Evolutionary conservation across 2,888 invertebrate genomes (phyloP).

Genomic region (Anticlea derivata): DNA sequence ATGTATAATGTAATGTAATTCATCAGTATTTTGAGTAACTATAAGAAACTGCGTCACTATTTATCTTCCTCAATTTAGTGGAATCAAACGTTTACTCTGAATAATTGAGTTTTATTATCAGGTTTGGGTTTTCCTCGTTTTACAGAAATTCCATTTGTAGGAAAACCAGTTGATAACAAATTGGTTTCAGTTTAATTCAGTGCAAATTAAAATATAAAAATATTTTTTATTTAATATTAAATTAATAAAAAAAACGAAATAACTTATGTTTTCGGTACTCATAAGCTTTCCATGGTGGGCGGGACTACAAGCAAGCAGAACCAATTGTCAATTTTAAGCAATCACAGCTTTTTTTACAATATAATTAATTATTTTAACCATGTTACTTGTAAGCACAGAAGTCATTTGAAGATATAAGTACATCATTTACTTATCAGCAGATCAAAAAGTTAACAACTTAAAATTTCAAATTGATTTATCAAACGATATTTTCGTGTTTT

Average conservation of each 20-base stretch:
- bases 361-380: too few species aligned
- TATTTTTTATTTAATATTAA: too few species aligned
- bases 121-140: slow-evolving; percentile 4
- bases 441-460: slow-evolving; percentile 6
- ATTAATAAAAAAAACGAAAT: too few species aligned
- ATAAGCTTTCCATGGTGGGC: neutral
- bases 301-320: neutral
- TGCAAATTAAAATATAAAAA: too few species aligned
- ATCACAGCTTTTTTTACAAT: too few species aligned
- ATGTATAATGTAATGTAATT: neutral
- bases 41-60: neutral
- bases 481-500: neutral
- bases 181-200: too few species aligned
- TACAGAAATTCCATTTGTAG: slow-evolving; percentile 6
- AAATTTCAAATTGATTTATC: slow-evolving; percentile 3
- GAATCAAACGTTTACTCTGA: neutral
- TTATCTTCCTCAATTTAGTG: neutral
- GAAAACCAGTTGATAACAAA: too few species aligned
- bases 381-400: too few species aligned
- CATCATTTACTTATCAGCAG: slow-evolving; percentile 14
- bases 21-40: neutral
- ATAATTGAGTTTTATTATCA: neutral
- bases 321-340: neutral
- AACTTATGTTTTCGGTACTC: too few species aligned
- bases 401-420: too few species aligned